These are phyloP conservation scores for Phrynosoma platyrhinos DNA, from an alignment of 2,113 vertebrate species.

Conservation along the genomic window DNA sequence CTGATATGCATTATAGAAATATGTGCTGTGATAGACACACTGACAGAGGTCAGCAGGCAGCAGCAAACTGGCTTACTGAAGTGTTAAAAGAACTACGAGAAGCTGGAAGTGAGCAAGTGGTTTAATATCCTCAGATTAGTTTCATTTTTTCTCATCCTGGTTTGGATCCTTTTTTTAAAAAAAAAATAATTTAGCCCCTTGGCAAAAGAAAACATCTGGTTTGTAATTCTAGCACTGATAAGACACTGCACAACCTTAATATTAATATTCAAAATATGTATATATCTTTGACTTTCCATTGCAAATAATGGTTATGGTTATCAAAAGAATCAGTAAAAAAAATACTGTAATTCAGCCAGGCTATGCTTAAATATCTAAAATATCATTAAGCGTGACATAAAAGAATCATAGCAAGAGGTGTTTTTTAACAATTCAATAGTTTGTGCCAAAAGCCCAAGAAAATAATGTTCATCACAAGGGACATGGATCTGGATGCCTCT, in stretches of 20 bases:
- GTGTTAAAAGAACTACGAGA: background rate
- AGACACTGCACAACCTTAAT: background rate
- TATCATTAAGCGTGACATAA: background rate
- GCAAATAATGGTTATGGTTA: background rate
- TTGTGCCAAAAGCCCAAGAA: background rate
- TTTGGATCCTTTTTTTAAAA: background rate
- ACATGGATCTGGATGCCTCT: background rate
- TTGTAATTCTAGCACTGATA: background rate
- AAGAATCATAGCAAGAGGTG: background rate
- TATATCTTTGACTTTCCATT: background rate
- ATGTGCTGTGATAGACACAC: background rate
- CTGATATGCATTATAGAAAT: background rate
- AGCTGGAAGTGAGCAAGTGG: background rate
- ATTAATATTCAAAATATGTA: background rate
- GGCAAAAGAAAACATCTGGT: background rate
- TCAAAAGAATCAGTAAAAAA: background rate
- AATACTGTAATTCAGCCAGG: background rate
- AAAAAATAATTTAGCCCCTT: background rate
- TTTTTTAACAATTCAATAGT: background rate
- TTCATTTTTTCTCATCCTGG: background rate
- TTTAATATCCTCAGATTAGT: background rate
- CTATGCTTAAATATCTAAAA: background rate
- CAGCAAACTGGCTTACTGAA: background rate
- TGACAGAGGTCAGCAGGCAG: background rate
- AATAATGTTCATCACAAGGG: background rate